These are phyloP conservation scores for Ptychadena robeensis DNA, from an alignment of 2,797 vertebrate species.

Conservation along the genomic window DNA sequence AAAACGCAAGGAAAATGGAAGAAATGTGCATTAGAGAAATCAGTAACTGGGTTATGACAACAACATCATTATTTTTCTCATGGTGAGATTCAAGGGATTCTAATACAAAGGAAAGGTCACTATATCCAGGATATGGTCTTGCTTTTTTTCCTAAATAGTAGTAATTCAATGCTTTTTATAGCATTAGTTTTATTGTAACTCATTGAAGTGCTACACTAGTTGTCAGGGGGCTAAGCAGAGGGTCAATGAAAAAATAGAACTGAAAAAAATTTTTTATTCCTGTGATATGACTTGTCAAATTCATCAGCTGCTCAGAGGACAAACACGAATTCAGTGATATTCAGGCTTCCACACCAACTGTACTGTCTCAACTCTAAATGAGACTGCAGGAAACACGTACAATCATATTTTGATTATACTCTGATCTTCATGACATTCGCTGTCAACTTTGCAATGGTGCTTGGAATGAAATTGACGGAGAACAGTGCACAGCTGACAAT, in stretches of 20 bases:
- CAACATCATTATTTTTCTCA: neutral
- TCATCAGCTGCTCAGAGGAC: conserved; percentile 25
- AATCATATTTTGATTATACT: conserved; percentile 53
- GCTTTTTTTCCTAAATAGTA: neutral
- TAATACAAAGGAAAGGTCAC: neutral
- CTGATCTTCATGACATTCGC: conserved; percentile 54
- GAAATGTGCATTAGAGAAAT: too few relatives aligned
- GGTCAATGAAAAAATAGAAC: conserved; percentile 36
- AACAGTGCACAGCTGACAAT: conserved; percentile 46
- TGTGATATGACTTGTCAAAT: conserved; percentile 39
- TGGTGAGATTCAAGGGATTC: neutral
- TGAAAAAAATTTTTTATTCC: conserved; percentile 31
- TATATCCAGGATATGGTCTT: neutral
- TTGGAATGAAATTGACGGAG: conserved; percentile 50
- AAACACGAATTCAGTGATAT: conserved; percentile 6
- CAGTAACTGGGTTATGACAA: neutral
- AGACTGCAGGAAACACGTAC: conserved; percentile 33
- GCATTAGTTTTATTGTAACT: neutral
- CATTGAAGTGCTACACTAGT: conserved; percentile 9
- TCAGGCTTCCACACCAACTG: conserved; percentile 18
- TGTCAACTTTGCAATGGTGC: conserved; percentile 51
- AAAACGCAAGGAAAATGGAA: too few relatives aligned
- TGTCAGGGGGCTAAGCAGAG: conserved; percentile 12
- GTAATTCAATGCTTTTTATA: conserved; percentile 12
- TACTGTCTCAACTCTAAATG: conserved; percentile 42